Conservation (phyloP, 2,888 invertebrate genomes). For the Diaprepes abbreviatus region DNA sequence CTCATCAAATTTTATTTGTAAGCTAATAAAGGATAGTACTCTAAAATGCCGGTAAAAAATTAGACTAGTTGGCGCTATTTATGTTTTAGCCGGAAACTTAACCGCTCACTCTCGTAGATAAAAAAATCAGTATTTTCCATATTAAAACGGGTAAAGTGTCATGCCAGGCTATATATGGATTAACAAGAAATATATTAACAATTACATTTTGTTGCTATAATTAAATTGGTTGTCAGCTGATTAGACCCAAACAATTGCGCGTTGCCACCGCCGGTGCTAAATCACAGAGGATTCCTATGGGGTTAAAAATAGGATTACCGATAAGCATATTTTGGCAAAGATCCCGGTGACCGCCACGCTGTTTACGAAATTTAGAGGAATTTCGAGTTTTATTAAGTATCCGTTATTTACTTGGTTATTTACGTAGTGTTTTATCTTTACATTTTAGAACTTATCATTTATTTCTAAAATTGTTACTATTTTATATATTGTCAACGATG, state of each 20-base stretch:
- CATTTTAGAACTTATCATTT: too few species aligned
- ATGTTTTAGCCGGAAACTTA: too few species aligned
- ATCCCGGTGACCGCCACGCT: constrained; percentile 17
- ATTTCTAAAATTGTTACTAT: too few species aligned
- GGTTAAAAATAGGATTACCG: constrained; percentile 28
- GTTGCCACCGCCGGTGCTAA: constrained; percentile 12
- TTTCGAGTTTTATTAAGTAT: constrained; percentile 3
- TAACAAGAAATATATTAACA: not conserved
- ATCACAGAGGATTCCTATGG: constrained; percentile 21
- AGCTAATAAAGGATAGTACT: too few species aligned
- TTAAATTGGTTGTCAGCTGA: constrained; percentile 40
- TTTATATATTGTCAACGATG: too few species aligned
- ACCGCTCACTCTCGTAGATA: too few species aligned
- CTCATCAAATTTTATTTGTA: too few species aligned
- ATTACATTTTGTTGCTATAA: constrained; percentile 30
- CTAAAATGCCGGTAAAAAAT: too few species aligned
- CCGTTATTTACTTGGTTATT: not conserved
- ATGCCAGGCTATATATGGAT: not conserved
- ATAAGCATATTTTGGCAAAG: constrained; percentile 31
- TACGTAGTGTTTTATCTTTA: not conserved
- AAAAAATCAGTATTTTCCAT: too few species aligned
- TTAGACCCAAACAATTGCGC: constrained; percentile 16
- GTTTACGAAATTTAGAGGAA: constrained; percentile 12
- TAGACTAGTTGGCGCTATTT: too few species aligned
- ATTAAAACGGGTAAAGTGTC: too few species aligned